Conservation (phyloP, 2,888 invertebrate species). For the Standfussiana lucernea region DNA sequence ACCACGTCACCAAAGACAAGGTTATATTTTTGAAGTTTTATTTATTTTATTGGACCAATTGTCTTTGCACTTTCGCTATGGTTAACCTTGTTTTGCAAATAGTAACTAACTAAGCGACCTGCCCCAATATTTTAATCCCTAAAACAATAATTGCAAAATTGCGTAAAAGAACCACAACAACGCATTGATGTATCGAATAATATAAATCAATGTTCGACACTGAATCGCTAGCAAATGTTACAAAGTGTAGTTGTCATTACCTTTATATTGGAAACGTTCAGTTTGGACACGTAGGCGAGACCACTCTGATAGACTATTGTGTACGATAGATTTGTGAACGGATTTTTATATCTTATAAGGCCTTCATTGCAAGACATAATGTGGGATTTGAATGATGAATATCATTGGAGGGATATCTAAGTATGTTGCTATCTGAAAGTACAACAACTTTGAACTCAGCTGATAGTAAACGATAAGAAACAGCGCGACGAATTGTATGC, state of each 20-base stretch:
- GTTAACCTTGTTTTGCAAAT: neutral
- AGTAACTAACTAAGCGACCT: neutral
- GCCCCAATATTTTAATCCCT: neutral
- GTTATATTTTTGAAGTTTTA: neutral
- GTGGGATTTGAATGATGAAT: conserved; percentile 24
- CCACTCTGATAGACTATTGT: conserved; percentile 79
- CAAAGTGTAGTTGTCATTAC: conserved; percentile 72
- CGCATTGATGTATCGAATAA: conserved; percentile 72
- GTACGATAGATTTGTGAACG: conserved; percentile 62
- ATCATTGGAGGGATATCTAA: neutral
- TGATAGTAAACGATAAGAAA: neutral
- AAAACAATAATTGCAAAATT: conserved; percentile 29
- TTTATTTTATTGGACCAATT: neutral
- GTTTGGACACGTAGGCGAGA: conserved; percentile 72
- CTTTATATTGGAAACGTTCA: conserved; percentile 72
- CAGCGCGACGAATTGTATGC: neutral
- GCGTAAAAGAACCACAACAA: conserved; percentile 9
- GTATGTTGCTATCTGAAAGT: neutral
- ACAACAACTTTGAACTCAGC: neutral
- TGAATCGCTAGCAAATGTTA: conserved; percentile 76
- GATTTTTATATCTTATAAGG: conserved; percentile 55
- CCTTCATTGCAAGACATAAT: conserved; percentile 35
- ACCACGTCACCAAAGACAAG: neutral
- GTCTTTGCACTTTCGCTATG: neutral
- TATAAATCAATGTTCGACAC: conserved; percentile 76